Evolutionary conservation across 1,140 invertebrate species (phyloP).

Genomic region (Lordiphosa collinella): DNA sequence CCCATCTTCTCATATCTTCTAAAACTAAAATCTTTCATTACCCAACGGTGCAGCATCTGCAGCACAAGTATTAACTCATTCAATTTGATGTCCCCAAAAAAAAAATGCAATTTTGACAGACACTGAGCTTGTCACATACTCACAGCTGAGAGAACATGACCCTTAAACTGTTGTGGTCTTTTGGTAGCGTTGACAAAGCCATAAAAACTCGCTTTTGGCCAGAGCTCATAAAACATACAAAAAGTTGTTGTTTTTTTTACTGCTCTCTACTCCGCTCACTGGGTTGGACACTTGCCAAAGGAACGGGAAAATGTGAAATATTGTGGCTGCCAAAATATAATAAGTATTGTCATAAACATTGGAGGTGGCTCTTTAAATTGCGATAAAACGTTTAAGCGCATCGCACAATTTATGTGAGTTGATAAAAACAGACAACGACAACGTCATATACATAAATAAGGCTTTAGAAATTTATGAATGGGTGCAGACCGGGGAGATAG

Average conservation of each 20-base stretch:
- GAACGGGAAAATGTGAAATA: conserved; percentile 41
- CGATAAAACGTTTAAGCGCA: conserved; percentile 74
- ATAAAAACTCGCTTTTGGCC: conserved; percentile 41
- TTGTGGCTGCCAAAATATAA: conserved; percentile 50
- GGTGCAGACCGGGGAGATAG: not conserved
- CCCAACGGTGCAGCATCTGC: too few relatives aligned
- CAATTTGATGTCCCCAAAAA: too few relatives aligned
- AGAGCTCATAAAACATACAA: conserved; percentile 42
- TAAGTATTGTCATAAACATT: conserved; percentile 61
- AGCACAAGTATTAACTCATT: too few relatives aligned
- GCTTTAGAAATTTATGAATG: conserved; percentile 40
- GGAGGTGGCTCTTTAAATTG: conserved; percentile 53
- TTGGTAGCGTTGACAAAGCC: conserved; percentile 39
- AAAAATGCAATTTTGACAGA: not conserved
- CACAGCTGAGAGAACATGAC: conserved; percentile 8
- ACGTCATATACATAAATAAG: conserved; percentile 29
- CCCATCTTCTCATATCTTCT: too few relatives aligned
- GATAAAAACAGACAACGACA: conserved; percentile 44
- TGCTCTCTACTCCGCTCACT: conserved; percentile 6
- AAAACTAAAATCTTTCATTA: too few relatives aligned
- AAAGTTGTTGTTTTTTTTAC: conserved; percentile 10
- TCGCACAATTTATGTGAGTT: conserved; percentile 61
- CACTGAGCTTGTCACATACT: conserved; percentile 24
- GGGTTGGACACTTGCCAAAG: conserved; percentile 61
- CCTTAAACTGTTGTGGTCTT: conserved; percentile 35